Evolutionary conservation across 2,797 vertebrate genomes (phyloP).

Genomic region (Serranus cabrilla): DNA sequence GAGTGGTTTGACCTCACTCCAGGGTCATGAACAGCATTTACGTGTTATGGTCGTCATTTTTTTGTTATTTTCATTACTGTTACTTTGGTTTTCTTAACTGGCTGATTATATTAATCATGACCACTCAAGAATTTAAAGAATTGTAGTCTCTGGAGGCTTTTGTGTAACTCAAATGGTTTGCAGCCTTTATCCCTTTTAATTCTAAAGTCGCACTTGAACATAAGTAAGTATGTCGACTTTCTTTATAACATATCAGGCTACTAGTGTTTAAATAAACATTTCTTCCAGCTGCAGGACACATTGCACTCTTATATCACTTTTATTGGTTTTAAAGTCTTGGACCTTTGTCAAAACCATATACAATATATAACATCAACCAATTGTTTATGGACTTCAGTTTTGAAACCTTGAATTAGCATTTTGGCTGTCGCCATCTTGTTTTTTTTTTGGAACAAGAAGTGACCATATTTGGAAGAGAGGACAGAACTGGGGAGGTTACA

Average conservation of each 20-base stretch:
- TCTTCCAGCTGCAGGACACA: not conserved
- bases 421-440: too few relatives aligned
- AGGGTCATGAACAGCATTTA: not conserved
- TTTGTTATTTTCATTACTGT: not conserved
- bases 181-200: not conserved
- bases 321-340: not conserved
- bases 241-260: not conserved
- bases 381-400: too few relatives aligned
- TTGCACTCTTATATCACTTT: not conserved
- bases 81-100: not conserved
- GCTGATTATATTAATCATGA: not conserved
- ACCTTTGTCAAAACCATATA: constrained; percentile 6
- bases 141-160: not conserved
- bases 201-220: not conserved
- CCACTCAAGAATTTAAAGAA: not conserved
- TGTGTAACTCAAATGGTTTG: not conserved
- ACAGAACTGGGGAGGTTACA: too few relatives aligned
- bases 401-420: too few relatives aligned
- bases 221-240: not conserved
- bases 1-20: not conserved
- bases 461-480: too few relatives aligned
- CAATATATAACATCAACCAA: too few relatives aligned
- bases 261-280: not conserved
- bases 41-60: not conserved
- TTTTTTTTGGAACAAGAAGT: too few relatives aligned